These are phyloP conservation scores for Acrocyrtus sp. DNA, from an alignment of 2,888 invertebrate genomes.

Conservation along the genomic window DNA sequence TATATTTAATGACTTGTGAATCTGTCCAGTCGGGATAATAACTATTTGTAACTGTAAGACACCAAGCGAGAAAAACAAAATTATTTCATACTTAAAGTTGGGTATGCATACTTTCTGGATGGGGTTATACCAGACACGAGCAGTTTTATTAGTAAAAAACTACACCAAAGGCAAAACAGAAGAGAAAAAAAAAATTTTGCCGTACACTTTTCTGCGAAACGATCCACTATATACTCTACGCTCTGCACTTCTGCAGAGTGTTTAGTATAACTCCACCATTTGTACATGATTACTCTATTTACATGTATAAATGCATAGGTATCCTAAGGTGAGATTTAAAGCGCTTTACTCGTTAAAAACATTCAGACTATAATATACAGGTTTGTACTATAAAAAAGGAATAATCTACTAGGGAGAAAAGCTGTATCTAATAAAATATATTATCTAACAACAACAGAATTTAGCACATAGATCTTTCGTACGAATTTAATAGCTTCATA, in stretches of 20 bases:
- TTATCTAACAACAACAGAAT: neutral
- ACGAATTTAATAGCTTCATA: constrained; percentile 25
- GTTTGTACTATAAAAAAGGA: neutral
- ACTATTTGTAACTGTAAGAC: constrained; percentile 17
- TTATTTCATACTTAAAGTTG: neutral
- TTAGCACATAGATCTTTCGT: neutral
- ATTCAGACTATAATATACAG: constrained; percentile 8
- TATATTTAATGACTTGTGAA: constrained; percentile 51
- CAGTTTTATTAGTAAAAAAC: neutral
- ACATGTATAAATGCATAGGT: constrained; percentile 19
- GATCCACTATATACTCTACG: too few relatives aligned
- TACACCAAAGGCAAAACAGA: too few relatives aligned
- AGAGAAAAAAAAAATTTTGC: neutral
- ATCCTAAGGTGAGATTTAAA: constrained; percentile 52
- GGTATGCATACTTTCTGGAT: neutral
- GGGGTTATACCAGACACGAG: too few relatives aligned
- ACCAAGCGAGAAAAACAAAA: constrained; percentile 5
- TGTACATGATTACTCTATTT: neutral
- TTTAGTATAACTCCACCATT: too few relatives aligned
- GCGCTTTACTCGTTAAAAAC: constrained; percentile 41
- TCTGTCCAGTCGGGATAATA: constrained; percentile 55
- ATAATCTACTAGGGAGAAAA: neutral
- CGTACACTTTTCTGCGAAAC: too few relatives aligned
- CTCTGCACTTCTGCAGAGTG: too few relatives aligned
- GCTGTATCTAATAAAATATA: neutral